Base-by-base conservation (phyloP, 2,797 vertebrate species). In the Prunella strophiata region DNA sequence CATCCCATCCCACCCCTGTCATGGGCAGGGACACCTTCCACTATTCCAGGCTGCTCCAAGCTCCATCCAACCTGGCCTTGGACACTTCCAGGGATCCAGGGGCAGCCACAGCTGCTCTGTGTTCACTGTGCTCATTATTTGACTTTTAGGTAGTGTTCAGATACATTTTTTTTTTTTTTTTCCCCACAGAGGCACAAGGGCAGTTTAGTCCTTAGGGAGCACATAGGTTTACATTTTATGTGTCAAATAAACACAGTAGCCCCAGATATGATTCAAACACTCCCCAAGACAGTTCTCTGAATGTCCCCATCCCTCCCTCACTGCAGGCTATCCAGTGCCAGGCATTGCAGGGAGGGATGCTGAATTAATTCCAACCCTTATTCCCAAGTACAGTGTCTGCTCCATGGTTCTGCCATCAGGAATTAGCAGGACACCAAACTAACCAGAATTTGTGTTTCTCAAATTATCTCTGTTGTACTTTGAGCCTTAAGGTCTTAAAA, bases 51-150 rank as follows among this genome's bases (percentile, higher is more conserved):
- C 0, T 47, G 17, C 15, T 84, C 17, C 58, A 40, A 83, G 20
- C 15, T 1, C 65, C 0, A 0, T 81, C 55, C 63, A 89, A 0
- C 11, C 32, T 15, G 36, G 7, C 13, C 32, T 38, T 27, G 58
- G 65, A 2, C 58, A 52, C 13, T 47, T 0, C 27, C 23, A 70
- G 63, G 55, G 27, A 20, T 18, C 27, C 51, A 55, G 42, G 34
- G 21, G 21, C 65, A 86, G 34, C 20, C 73, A 26, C 63, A 54
- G 5, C n/a, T 40, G 1, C 9, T 40, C 21, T 70, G 30, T 7
- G 8, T 13, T 73, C 51, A 23, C 34, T 30, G 38, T 14, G 54
- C 11, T 84, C 25, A 18, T 36, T 57, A 30, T 82, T 40, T 66
- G 43, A 43, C 9, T 55, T 23, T 2, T 0, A 47, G 52, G 4